Evolutionary conservation across 2,113 vertebrate species (phyloP), one percentile per base, ranked within the genome.

Genomic region (Anhinga rufa): DNA sequence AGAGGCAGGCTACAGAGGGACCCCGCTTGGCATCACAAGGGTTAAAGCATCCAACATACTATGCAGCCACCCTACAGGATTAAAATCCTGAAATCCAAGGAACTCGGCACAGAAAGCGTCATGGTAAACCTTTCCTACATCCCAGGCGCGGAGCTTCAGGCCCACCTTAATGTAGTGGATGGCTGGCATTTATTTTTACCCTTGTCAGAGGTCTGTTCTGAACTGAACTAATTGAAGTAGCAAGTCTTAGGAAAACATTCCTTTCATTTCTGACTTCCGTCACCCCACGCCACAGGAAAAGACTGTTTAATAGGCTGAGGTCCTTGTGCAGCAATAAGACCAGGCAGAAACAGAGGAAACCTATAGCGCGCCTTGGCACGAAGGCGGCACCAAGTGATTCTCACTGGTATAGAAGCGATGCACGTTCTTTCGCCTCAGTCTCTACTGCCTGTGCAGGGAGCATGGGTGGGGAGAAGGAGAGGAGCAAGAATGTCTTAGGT

Each of bases 171-270:
- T 5, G 22, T 10, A 31, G 62, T 4, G 44, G 69, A 78, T 61
- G 25, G 26, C 75, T 68, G 68, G 17, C 66, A 21, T 42, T 69
- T 72, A 54, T 82, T 31, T 24, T 72, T 57, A 60, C 68, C 81
- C 40, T 90, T 89, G 85, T 90, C 78, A 40, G 79, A 80, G 55
- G 38, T 66, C 85, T 95, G 83, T 96, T 96, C 96, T 88, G 82
- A 93, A 90, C 42, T 26, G 75, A 94, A 86, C 90, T 75, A 96
- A 97, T 96, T 93, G 93, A 94, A 96, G 95, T 9, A 49, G 85
- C 58, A 29, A 85, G 80, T 36, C 91, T 92, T 96, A 60, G 70
- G 84, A 97, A 94, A 97, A 95, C 93, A 96, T 95, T 95, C 96
- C 88, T 86, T 68, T 81, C 94, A 36, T 95, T 95, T 86, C 74